These are phyloP conservation scores for Cynopterus sphinx DNA, from an alignment of 2,797 vertebrate genomes.

Conservation along the genomic window DNA sequence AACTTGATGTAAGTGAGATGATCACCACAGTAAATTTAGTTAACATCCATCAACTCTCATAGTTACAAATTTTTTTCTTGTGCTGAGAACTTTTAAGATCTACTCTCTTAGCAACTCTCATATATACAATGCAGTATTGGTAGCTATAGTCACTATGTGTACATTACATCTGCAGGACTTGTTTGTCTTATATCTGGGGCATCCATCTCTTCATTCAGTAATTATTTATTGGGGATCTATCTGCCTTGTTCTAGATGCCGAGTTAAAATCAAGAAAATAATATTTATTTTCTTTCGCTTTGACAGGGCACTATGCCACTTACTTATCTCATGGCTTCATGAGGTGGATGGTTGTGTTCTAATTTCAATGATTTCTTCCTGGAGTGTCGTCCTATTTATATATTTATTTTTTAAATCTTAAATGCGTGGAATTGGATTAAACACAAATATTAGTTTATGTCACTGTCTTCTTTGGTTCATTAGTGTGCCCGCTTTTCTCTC, in stretches of 20 bases:
- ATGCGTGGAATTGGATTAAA: background rate
- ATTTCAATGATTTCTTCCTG: background rate
- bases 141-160: background rate
- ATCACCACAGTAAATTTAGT: background rate
- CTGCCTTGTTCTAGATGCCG: slow-evolving; percentile 10
- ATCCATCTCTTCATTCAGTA: background rate
- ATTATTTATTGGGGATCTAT: background rate
- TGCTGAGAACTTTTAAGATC: background rate
- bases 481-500: background rate
- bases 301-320: background rate
- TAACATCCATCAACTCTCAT: background rate
- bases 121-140: background rate
- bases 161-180: background rate
- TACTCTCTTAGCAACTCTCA: background rate
- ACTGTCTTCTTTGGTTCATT: background rate
- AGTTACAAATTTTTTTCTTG: background rate
- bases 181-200: background rate
- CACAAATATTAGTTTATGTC: background rate
- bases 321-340: background rate
- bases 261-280: background rate
- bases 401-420: slow-evolving; percentile 16
- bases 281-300: background rate
- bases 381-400: background rate
- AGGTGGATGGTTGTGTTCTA: background rate
- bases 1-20: background rate